These are phyloP conservation scores for Blastobasis lacticolella DNA, from an alignment of 2,888 invertebrate species.

Conservation along the genomic window DNA sequence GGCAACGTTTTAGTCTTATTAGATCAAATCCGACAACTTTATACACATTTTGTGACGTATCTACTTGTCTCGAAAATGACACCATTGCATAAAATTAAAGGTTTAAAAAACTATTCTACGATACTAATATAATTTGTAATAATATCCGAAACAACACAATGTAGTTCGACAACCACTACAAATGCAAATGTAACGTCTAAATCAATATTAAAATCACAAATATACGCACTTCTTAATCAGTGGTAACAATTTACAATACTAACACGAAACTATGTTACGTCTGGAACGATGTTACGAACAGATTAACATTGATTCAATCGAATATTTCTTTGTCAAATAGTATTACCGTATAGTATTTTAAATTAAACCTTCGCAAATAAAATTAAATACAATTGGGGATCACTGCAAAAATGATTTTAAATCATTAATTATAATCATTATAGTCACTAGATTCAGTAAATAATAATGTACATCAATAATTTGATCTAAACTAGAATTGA, in stretches of 20 bases:
- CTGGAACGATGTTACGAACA: too few relatives aligned
- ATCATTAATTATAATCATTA: slow-evolving; percentile 21
- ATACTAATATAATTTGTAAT: not conserved
- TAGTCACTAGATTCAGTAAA: not conserved
- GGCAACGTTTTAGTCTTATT: too few relatives aligned
- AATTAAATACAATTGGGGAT: not conserved
- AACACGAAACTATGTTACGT: slow-evolving; percentile 3
- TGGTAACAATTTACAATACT: slow-evolving; percentile 19
- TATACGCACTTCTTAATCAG: slow-evolving; percentile 14
- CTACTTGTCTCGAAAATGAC: too few relatives aligned
- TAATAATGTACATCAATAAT: slow-evolving; percentile 22
- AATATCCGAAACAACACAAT: slow-evolving; percentile 1
- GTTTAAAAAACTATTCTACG: not conserved
- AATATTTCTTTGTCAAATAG: not conserved
- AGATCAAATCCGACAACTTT: too few relatives aligned
- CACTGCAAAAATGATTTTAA: slow-evolving; percentile 9
- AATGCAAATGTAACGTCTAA: slow-evolving; percentile 11
- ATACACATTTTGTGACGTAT: too few relatives aligned
- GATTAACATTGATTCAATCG: too few relatives aligned
- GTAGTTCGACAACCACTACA: slow-evolving; percentile 12
- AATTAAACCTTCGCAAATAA: not conserved
- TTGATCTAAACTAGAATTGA: slow-evolving; percentile 44
- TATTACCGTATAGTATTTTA: too few relatives aligned
- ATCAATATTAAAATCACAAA: slow-evolving; percentile 6
- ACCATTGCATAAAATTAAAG: slow-evolving; percentile 11